Evolutionary conservation across 1,140 invertebrate species (phyloP).

Genomic region (Drosophila persimilis): DNA sequence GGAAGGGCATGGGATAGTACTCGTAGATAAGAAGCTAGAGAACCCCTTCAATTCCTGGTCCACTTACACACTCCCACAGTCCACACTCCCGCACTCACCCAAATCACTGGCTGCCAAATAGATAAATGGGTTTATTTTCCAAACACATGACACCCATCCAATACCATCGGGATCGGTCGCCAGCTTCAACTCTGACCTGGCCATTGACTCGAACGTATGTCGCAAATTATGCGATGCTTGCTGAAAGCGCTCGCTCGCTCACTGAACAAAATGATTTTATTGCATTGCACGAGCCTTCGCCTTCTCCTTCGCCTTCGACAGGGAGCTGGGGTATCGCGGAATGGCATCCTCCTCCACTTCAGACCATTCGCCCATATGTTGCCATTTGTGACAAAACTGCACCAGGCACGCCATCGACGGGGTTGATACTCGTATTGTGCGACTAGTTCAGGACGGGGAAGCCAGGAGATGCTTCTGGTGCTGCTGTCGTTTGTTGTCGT

Average conservation of each 20-base stretch:
- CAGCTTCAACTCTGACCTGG: slow-evolving; percentile 39
- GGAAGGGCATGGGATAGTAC: slow-evolving; percentile 22
- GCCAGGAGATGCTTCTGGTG: slow-evolving; percentile 35
- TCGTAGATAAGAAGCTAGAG: slow-evolving; percentile 8
- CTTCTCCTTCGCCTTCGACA: background rate
- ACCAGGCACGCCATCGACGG: slow-evolving; percentile 48
- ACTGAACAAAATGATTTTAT: slow-evolving; percentile 81
- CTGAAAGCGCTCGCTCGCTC: slow-evolving; percentile 68
- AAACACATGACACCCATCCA: slow-evolving; percentile 51
- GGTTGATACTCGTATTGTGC: no score
- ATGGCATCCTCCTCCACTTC: slow-evolving; percentile 47
- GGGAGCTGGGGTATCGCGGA: no score
- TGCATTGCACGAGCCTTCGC: slow-evolving; percentile 63
- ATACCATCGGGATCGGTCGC: slow-evolving; percentile 1
- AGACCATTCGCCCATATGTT: slow-evolving; percentile 75
- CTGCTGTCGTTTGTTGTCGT: slow-evolving; percentile 76
- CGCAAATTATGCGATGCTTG: slow-evolving; percentile 70
- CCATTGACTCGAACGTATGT: slow-evolving; percentile 74
- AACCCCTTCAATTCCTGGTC: background rate
- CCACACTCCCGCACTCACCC: background rate
- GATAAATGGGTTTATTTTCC: slow-evolving; percentile 72
- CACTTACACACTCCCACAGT: slow-evolving; percentile 1
- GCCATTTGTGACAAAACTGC: slow-evolving; percentile 77
- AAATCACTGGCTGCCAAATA: slow-evolving; percentile 71
- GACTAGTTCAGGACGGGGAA: slow-evolving; percentile 2